phyloP scores from a whole-genome alignment of 2,888 invertebrate genomes.

The Fabriciana adippe region DNA sequence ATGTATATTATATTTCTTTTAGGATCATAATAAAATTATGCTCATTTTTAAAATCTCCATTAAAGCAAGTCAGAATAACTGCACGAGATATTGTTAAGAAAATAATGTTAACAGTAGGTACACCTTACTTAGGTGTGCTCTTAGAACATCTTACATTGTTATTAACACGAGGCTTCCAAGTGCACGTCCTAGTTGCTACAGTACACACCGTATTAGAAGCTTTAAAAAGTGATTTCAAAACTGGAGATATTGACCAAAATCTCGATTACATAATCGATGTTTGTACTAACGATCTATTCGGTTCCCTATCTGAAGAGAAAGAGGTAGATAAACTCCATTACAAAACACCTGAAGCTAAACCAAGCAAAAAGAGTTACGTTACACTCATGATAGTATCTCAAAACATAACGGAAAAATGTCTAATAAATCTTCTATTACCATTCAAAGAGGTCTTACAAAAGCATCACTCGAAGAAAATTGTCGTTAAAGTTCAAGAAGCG shows the following conservation, averaged over 20 bases:
- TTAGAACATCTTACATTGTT: slow-evolving; percentile 90
- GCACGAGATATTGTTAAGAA: slow-evolving; percentile 96
- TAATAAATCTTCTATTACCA: slow-evolving; percentile 90
- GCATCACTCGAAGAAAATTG: slow-evolving; percentile 90
- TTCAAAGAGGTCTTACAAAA: slow-evolving; percentile 90
- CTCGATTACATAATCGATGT: slow-evolving; percentile 90
- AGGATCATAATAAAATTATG: slow-evolving; percentile 94
- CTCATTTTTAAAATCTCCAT: slow-evolving; percentile 93
- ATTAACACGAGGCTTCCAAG: slow-evolving; percentile 94
- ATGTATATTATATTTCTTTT: slow-evolving; percentile 48
- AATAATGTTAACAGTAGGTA: slow-evolving; percentile 92
- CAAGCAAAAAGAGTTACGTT: slow-evolving; percentile 92
- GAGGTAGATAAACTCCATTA: slow-evolving; percentile 91
- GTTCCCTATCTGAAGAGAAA: slow-evolving; percentile 94
- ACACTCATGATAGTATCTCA: slow-evolving; percentile 91
- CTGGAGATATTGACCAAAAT: slow-evolving; percentile 90
- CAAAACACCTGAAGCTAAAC: slow-evolving; percentile 91
- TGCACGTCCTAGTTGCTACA: slow-evolving; percentile 95
- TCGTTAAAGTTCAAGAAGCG: slow-evolving; percentile 90
- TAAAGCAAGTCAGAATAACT: slow-evolving; percentile 91
- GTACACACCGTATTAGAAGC: slow-evolving; percentile 91
- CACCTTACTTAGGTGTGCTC: slow-evolving; percentile 88
- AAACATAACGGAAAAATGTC: slow-evolving; percentile 88
- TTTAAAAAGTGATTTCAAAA: slow-evolving; percentile 86
- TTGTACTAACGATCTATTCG: slow-evolving; percentile 94